Evolutionary conservation across 2,113 vertebrate genomes (phyloP).

Genomic region (Cariama cristata): DNA sequence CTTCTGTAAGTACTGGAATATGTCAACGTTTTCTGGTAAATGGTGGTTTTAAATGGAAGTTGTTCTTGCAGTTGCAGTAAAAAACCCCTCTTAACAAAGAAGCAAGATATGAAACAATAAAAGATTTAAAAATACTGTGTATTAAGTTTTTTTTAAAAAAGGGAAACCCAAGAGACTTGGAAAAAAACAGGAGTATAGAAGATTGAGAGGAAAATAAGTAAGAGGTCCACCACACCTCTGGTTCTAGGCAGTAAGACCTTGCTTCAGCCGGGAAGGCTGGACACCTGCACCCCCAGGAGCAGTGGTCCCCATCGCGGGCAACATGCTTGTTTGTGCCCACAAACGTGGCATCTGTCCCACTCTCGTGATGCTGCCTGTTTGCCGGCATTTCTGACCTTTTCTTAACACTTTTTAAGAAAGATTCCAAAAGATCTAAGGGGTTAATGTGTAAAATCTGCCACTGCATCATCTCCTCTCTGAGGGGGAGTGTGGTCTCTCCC

Average conservation of each 20-base stretch:
- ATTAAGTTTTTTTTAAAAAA: not conserved
- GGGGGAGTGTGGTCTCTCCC: not conserved
- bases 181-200: not conserved
- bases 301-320: not conserved
- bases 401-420: not conserved
- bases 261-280: not conserved
- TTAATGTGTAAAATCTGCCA: not conserved
- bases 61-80: not conserved
- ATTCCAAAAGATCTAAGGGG: not conserved
- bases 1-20: not conserved
- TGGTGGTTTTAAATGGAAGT: not conserved
- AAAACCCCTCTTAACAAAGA: fast-evolving
- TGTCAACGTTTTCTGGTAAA: not conserved
- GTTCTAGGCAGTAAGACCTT: not conserved
- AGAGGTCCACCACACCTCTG: not conserved
- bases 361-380: not conserved
- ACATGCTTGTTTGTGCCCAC: not conserved
- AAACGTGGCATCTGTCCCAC: not conserved
- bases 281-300: not conserved
- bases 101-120: not conserved
- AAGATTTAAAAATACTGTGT: not conserved
- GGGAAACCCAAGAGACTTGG: not conserved
- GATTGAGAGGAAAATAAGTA: not conserved
- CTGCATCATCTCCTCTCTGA: not conserved
- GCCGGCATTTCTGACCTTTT: not conserved